A percentile compares a stretch with the other conserved stretches of the same genome.
phyloP scores from a whole-genome alignment of 2,797 vertebrate species.

The Distichodus sexfasciatus region DNA sequence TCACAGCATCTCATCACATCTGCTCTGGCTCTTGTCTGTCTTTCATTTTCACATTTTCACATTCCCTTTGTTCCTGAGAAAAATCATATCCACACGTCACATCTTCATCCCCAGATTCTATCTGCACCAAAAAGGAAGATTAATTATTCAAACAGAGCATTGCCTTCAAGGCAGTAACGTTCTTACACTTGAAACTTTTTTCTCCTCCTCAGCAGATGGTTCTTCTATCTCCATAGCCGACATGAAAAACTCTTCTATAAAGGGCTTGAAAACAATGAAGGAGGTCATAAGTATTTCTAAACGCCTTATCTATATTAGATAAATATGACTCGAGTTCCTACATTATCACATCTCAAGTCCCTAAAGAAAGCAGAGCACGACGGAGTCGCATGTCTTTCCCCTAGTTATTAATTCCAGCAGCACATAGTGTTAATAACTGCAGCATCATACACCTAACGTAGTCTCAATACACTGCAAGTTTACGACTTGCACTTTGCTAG shows the following conservation, averaged over 20 bases:
- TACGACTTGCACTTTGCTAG: not conserved
- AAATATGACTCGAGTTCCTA: no score
- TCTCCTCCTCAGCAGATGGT: not conserved
- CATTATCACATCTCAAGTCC: not conserved
- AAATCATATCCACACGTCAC: constrained; percentile 80
- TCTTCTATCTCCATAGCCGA: constrained; percentile 23
- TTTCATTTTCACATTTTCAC: constrained; percentile 86
- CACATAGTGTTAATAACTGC: no score
- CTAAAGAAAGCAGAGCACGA: not conserved
- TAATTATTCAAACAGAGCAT: constrained; percentile 83
- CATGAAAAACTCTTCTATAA: not conserved
- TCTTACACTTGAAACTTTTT: constrained; percentile 71
- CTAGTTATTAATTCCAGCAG: no score
- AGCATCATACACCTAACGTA: no score
- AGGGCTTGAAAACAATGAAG: constrained; percentile 17
- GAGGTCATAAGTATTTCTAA: constrained; percentile 15
- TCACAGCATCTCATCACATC: constrained; percentile 84
- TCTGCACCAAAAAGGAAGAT: constrained; percentile 81
- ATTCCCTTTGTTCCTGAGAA: constrained; percentile 84
- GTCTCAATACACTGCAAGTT: not conserved
- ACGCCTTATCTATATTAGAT: not conserved
- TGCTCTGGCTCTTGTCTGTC: constrained; percentile 83
- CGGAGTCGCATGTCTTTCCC: no score
- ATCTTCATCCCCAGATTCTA: constrained; percentile 82
- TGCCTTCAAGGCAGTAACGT: constrained; percentile 80